These are phyloP conservation scores for Allobates femoralis DNA, from an alignment of 2,797 vertebrate genomes.

Conservation along the genomic window DNA sequence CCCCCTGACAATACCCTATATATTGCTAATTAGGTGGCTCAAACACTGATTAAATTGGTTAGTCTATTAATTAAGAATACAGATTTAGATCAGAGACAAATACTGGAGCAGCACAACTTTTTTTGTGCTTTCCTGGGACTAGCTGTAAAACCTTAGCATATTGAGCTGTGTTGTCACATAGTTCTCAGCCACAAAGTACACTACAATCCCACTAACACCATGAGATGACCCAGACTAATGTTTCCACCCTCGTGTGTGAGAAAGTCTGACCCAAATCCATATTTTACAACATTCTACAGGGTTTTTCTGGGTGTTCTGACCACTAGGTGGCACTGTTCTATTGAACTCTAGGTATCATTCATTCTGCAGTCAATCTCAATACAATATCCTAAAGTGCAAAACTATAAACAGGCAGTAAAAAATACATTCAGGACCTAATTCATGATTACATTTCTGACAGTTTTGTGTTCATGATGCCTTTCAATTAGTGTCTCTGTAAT, in stretches of 20 bases:
- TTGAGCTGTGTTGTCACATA: too few relatives aligned
- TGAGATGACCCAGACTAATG: background rate
- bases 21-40: background rate
- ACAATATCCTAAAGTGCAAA: background rate
- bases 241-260: background rate
- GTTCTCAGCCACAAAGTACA: too few relatives aligned
- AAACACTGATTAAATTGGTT: background rate
- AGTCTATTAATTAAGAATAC: too few relatives aligned
- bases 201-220: too few relatives aligned
- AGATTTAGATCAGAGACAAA: too few relatives aligned
- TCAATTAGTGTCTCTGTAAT: too few relatives aligned
- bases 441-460: too few relatives aligned
- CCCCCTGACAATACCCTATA: background rate
- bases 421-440: too few relatives aligned
- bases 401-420: background rate
- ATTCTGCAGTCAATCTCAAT: background rate
- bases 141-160: too few relatives aligned
- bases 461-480: too few relatives aligned
- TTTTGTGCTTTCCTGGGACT: too few relatives aligned
- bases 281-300: background rate
- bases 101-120: too few relatives aligned
- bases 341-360: background rate
- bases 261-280: background rate
- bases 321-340: background rate
- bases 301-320: background rate